Evolutionary conservation across 2,888 invertebrate genomes (phyloP).

Genomic region (Agriopis leucophaearia): DNA sequence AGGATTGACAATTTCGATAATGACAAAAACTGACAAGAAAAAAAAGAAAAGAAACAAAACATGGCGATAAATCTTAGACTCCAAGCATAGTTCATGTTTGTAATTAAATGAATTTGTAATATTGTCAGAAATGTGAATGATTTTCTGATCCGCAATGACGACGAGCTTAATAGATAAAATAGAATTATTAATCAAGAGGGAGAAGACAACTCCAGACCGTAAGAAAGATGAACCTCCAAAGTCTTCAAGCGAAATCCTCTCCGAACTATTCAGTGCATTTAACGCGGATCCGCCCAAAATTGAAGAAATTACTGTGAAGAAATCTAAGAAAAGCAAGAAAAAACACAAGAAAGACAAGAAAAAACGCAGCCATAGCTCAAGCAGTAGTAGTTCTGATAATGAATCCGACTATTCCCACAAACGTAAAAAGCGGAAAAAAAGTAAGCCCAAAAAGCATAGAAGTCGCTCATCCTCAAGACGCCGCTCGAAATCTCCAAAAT

Average conservation of each 20-base stretch:
- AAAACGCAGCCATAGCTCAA: conserved; percentile 78
- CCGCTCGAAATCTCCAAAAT: conserved; percentile 63
- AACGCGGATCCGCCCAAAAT: conserved; percentile 90
- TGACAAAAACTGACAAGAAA: too few relatives aligned
- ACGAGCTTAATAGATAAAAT: conserved; percentile 79
- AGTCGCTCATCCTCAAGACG: conserved; percentile 56
- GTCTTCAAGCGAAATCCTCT: conserved; percentile 92
- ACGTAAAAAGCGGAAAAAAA: conserved; percentile 87
- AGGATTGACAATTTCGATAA: not conserved
- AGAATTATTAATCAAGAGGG: conserved; percentile 77
- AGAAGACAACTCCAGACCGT: conserved; percentile 78
- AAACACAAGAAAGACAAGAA: conserved; percentile 88
- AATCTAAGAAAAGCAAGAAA: conserved; percentile 86
- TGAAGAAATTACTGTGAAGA: conserved; percentile 70
- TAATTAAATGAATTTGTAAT: not conserved
- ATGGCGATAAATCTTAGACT: not conserved
- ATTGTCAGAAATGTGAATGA: not conserved
- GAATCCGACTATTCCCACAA: conserved; percentile 83
- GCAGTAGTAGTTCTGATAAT: conserved; percentile 72
- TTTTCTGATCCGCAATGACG: conserved; percentile 53
- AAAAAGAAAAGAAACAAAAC: not conserved
- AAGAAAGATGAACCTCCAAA: conserved; percentile 84
- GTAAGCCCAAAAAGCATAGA: conserved; percentile 70
- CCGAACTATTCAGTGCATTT: conserved; percentile 93
- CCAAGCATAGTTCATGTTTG: not conserved